Conservation (phyloP, 2,113 vertebrate genomes). For the Aramus guarauna region DNA sequence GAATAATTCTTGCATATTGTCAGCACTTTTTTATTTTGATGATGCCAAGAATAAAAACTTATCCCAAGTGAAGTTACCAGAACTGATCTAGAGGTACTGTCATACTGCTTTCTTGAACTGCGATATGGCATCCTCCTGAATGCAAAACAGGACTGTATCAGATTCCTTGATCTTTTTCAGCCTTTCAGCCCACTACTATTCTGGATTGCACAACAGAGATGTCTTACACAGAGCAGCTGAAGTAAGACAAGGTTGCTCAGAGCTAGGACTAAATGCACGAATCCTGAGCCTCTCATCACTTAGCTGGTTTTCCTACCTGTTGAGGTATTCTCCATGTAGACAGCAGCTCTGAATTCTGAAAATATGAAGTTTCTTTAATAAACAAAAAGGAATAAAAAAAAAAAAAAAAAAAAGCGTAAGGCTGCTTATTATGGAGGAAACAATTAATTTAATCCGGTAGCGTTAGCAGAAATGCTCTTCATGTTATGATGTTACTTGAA, state of each 20-base stretch:
- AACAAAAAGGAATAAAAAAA: neutral
- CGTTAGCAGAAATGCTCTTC: neutral
- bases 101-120: neutral
- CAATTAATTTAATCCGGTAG: neutral
- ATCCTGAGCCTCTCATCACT: neutral
- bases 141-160: neutral
- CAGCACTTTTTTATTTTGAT: slow-evolving; percentile 20
- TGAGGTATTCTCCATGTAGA: neutral
- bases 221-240: neutral
- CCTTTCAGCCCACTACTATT: neutral
- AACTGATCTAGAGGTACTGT: neutral
- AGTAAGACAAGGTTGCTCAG: neutral
- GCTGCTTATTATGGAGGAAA: neutral
- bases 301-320: neutral
- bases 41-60: neutral
- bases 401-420: neutral
- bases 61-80: neutral
- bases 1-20: neutral
- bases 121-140: neutral
- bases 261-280: neutral
- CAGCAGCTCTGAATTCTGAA: neutral
- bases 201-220: neutral
- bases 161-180: neutral
- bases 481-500: neutral
- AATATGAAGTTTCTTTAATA: neutral